These are phyloP conservation scores for Pangasius macronema DNA, from an alignment of 2,797 vertebrate genomes.

Conservation along the genomic window DNA sequence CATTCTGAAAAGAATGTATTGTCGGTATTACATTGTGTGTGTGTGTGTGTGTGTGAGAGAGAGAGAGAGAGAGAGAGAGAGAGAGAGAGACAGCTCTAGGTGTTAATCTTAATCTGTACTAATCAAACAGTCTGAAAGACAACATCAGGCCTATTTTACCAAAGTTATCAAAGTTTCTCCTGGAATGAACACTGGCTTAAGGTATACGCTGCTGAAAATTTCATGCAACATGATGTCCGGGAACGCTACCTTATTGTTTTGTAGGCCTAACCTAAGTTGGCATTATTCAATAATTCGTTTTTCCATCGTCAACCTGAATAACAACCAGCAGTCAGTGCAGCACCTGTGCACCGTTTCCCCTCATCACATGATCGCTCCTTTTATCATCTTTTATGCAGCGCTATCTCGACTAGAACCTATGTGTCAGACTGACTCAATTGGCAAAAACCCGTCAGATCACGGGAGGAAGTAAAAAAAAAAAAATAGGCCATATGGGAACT, in stretches of 20 bases:
- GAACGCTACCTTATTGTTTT: conserved; percentile 19
- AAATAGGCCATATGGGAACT: conserved; percentile 67
- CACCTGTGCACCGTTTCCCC: conserved; percentile 75
- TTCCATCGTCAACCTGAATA: conserved; percentile 46
- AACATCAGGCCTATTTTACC: background rate
- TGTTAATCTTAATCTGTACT: conserved; percentile 9
- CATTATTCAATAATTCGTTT: conserved; percentile 51
- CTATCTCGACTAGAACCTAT: conserved; percentile 22
- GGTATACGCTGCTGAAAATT: conserved; percentile 2
- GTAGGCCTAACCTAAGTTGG: conserved; percentile 36
- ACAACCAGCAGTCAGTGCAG: conserved; percentile 54
- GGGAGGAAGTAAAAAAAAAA: conserved; percentile 63
- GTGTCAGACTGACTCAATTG: conserved; percentile 62
- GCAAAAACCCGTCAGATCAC: conserved; percentile 60
- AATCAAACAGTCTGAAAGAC: conserved; percentile 6
- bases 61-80: too few species aligned
- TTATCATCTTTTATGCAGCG: conserved; percentile 63
- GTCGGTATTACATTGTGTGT: background rate
- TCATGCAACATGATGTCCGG: conserved; percentile 31
- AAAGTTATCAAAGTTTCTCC: conserved; percentile 10
- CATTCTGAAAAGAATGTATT: background rate
- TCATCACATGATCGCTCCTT: conserved; percentile 60
- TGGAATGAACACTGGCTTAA: conserved; percentile 11
- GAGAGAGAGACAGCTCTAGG: background rate
- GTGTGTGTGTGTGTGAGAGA: background rate